Percentiles rank a stretch among this genome's conserved stretches.
phyloP scores from a whole-genome alignment of 2,113 vertebrate genomes.

The Brachyhypopomus gauderio region DNA sequence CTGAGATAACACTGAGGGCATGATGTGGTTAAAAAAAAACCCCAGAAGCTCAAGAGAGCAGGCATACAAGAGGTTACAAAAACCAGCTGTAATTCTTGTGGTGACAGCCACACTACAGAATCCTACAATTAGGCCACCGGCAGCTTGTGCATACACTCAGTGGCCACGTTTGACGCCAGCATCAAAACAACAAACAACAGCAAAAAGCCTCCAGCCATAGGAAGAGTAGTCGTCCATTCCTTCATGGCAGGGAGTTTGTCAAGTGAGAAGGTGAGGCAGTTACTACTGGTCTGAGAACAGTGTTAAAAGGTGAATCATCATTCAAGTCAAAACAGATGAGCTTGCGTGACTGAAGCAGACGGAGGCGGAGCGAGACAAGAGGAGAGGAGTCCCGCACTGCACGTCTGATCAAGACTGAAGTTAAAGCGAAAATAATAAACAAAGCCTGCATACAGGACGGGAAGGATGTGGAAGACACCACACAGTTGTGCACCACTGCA shows the following conservation, averaged over 20 bases:
- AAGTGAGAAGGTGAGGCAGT: neutral
- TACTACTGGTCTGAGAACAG: neutral
- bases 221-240: neutral
- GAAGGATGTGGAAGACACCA: neutral
- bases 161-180: slow-evolving; percentile 23
- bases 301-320: neutral
- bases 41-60: slow-evolving; percentile 23
- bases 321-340: slow-evolving; percentile 47
- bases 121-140: slow-evolving; percentile 48
- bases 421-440: slow-evolving; percentile 30
- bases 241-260: no score
- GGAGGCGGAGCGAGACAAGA: slow-evolving; percentile 9
- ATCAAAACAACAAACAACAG: slow-evolving; percentile 24
- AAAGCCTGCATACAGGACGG: neutral
- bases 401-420: slow-evolving; percentile 41
- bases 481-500: neutral
- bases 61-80: neutral
- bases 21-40: neutral
- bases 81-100: slow-evolving; percentile 36
- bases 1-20: neutral
- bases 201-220: slow-evolving; percentile 32
- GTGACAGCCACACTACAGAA: slow-evolving; percentile 48
- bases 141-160: slow-evolving; percentile 24
- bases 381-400: slow-evolving; percentile 32
- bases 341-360: slow-evolving; percentile 52